Evolutionary conservation across 2,888 invertebrate species (phyloP).

Genomic region (Polyommatus iphigenia): DNA sequence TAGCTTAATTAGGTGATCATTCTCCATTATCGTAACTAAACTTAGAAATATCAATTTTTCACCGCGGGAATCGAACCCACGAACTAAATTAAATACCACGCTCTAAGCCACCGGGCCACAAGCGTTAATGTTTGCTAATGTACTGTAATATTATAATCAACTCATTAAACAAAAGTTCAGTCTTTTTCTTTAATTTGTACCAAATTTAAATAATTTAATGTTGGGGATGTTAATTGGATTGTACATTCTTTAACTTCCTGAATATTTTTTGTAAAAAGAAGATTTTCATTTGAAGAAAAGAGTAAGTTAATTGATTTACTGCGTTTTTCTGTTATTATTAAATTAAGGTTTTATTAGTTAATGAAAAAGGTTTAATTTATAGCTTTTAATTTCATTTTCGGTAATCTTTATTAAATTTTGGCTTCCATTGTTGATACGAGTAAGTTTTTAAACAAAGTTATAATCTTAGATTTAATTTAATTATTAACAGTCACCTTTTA

Average conservation of each 20-base stretch:
- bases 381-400: neutral
- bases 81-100: neutral
- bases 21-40: too few species aligned
- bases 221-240: neutral
- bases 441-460: neutral
- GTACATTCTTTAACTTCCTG: neutral
- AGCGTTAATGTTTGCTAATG: neutral
- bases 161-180: neutral
- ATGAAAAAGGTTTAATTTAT: constrained; percentile 9
- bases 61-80: too few species aligned
- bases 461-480: neutral
- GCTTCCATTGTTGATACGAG: neutral
- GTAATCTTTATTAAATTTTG: neutral
- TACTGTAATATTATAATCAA: neutral
- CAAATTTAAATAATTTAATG: neutral
- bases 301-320: constrained; percentile 13
- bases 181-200: neutral
- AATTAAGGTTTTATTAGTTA: neutral
- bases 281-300: neutral
- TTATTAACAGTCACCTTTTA: neutral
- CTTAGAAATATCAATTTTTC: neutral
- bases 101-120: neutral
- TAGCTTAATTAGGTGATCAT: neutral
- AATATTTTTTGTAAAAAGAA: neutral
- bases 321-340: neutral